These are phyloP conservation scores for Sigmodon hispidus DNA, from an alignment of 2,113 vertebrate species.

Conservation along the genomic window DNA sequence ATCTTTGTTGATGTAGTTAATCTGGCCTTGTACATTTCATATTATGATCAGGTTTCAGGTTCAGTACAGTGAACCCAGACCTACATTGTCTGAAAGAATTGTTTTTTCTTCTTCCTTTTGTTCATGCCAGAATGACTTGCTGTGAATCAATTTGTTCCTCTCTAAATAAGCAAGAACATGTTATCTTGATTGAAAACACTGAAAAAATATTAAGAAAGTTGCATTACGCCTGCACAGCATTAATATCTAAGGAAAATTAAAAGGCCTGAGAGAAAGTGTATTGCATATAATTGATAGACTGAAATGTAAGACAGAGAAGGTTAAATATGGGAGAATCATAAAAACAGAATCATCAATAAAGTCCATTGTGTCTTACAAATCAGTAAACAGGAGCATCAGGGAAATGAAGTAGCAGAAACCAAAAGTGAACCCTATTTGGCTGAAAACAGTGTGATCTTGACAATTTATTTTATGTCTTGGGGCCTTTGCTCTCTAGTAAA, in stretches of 20 bases:
- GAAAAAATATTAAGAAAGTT: neutral
- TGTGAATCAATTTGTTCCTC: neutral
- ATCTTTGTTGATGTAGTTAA: neutral
- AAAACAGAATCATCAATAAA: neutral
- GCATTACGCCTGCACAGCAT: neutral
- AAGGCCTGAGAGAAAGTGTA: neutral
- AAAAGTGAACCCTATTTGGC: neutral
- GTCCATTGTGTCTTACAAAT: neutral
- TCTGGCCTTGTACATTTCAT: neutral
- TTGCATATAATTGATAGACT: neutral
- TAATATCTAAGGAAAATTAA: constrained; percentile 19
- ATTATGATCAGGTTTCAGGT: neutral
- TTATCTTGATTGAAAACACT: neutral
- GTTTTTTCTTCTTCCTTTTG: neutral
- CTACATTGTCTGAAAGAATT: neutral
- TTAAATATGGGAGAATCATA: neutral
- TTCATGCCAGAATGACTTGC: neutral
- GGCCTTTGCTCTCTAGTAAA: constrained; percentile 22
- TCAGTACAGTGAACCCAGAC: neutral
- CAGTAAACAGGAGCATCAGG: neutral
- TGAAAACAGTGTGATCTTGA: neutral
- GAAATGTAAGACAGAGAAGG: neutral
- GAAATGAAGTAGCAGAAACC: neutral
- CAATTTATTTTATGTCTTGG: neutral
- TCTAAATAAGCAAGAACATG: neutral